These are phyloP conservation scores for Platichthys stellatus DNA, from an alignment of 2,113 vertebrate genomes.

Conservation along the genomic window DNA sequence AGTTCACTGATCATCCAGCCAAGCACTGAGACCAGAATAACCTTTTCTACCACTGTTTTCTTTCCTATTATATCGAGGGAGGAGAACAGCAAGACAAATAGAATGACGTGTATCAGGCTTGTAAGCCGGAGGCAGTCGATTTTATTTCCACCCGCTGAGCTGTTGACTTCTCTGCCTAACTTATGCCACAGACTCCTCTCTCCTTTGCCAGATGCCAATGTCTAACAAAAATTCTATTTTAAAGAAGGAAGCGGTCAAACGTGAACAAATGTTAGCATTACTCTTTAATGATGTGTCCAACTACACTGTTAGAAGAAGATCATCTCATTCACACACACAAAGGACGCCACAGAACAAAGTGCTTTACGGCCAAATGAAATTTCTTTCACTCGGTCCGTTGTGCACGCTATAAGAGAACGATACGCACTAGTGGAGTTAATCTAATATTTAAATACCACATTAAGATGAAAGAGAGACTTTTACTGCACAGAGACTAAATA, in stretches of 20 bases:
- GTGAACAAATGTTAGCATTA: constrained; percentile 11
- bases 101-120: constrained; percentile 8
- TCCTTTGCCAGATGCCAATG: constrained; percentile 7
- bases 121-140: constrained; percentile 49
- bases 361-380: constrained; percentile 8
- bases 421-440: neutral
- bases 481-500: neutral
- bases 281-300: constrained; percentile 41
- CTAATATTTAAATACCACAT: neutral
- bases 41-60: neutral
- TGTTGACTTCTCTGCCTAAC: constrained; percentile 40
- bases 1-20: constrained; percentile 6
- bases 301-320: constrained; percentile 2
- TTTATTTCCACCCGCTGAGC: constrained; percentile 45
- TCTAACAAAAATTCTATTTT: constrained; percentile 19
- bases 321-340: neutral
- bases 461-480: neutral
- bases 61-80: neutral
- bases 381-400: neutral
- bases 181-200: constrained; percentile 6
- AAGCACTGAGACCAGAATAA: neutral
- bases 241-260: constrained; percentile 10
- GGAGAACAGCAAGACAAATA: constrained; percentile 12
- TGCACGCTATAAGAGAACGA: neutral
- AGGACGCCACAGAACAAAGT: neutral